phyloP scores from a whole-genome alignment of 2,797 vertebrate species.

The Sebastes iracundus region DNA sequence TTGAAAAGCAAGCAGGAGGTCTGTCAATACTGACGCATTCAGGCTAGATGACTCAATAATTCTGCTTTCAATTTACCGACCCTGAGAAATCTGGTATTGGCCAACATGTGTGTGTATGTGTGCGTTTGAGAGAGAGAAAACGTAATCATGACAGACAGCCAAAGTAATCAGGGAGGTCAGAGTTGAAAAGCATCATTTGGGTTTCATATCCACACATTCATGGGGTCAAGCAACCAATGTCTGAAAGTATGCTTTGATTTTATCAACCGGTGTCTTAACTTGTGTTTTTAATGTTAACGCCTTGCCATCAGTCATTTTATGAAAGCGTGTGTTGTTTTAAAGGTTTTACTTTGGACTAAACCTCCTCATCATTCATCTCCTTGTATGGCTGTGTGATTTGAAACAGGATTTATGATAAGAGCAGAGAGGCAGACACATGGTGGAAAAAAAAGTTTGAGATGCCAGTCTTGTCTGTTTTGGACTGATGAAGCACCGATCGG shows the following conservation, averaged over 20 bases:
- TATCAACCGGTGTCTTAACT: background rate
- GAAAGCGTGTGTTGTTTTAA: background rate
- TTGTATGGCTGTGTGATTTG: constrained; percentile 29
- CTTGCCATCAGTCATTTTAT: constrained; percentile 1
- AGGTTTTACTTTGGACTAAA: background rate
- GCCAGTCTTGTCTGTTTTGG: constrained; percentile 1
- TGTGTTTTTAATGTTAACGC: background rate
- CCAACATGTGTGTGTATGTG: background rate
- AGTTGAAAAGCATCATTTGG: constrained; percentile 17
- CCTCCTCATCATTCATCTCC: constrained; percentile 9
- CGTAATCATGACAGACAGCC: constrained; percentile 19
- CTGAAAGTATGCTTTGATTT: background rate
- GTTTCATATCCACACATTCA: constrained; percentile 20
- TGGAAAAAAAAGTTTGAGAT: constrained; percentile 26
- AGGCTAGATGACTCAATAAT: background rate
- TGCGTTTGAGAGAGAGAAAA: background rate
- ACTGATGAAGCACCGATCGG: background rate
- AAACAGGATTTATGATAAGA: constrained; percentile 17
- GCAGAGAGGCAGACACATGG: background rate
- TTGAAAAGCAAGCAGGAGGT: background rate
- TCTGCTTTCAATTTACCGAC: constrained; percentile 44
- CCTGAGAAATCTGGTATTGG: constrained; percentile 5
- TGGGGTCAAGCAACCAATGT: background rate
- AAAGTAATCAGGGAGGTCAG: constrained; percentile 25
- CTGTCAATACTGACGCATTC: background rate